Percentiles rank a stretch among this genome's conserved stretches.
These are phyloP conservation scores for Zaprionus gabonicus DNA, from an alignment of 1,140 invertebrate genomes.

Conservation along the genomic window DNA sequence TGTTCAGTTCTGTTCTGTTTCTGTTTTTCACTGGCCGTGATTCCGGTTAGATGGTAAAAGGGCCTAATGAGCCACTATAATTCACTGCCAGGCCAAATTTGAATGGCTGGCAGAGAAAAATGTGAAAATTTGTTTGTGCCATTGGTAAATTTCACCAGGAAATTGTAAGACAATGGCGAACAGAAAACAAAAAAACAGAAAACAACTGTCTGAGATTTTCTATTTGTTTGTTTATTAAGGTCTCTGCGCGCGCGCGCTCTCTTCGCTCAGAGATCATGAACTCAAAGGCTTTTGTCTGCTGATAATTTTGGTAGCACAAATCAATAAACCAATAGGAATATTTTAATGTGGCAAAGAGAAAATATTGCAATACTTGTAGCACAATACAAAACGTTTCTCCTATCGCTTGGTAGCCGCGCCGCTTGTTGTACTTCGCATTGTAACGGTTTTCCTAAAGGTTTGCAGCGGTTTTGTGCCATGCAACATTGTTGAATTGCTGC, in stretches of 20 bases:
- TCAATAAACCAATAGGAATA: constrained; percentile 72
- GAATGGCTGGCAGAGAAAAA: constrained; percentile 49
- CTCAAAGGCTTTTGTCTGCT: constrained; percentile 60
- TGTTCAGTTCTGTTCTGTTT: constrained; percentile 20
- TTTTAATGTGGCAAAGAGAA: constrained; percentile 62
- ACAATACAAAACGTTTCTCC: constrained; percentile 37
- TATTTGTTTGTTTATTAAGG: constrained; percentile 31
- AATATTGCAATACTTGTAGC: constrained; percentile 58
- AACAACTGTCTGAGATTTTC: constrained; percentile 35
- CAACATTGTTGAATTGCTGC: constrained; percentile 8
- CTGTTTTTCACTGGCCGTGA: constrained; percentile 58
- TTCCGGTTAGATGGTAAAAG: constrained; percentile 66
- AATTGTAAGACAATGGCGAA: constrained; percentile 69
- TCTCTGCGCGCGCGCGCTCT: constrained; percentile 53
- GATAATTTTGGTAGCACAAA: constrained; percentile 79
- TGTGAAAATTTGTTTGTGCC: constrained; percentile 42
- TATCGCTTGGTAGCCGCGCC: constrained; percentile 51
- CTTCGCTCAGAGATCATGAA: constrained; percentile 75
- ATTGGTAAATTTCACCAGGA: constrained; percentile 71
- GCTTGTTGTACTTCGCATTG: constrained; percentile 47
- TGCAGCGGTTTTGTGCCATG: constrained; percentile 15
- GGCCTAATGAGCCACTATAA: constrained; percentile 79
- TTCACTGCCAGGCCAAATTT: constrained; percentile 73
- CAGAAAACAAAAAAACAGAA: not conserved
- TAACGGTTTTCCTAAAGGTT: constrained; percentile 53